Percentiles rank a stretch among this genome's conserved stretches.
Evolutionary conservation across 1,140 invertebrate genomes (phyloP).

Genomic region (Spodoptera frugiperda): DNA sequence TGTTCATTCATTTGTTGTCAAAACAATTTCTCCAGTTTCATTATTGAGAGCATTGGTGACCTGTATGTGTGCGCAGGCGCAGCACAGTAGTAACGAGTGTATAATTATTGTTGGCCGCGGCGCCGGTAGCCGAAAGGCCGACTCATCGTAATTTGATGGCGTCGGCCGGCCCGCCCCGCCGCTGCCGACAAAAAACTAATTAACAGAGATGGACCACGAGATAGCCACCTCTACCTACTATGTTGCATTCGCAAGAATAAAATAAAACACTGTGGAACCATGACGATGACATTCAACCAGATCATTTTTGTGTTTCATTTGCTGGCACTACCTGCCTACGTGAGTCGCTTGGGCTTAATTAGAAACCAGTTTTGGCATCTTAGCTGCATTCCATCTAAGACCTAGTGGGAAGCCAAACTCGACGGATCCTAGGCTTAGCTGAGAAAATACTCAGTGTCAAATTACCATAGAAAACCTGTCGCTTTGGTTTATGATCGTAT

Average conservation of each 20-base stretch:
- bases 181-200: slow-evolving; percentile 82
- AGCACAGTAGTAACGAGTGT: slow-evolving; percentile 85
- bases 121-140: slow-evolving; percentile 83
- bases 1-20: slow-evolving; percentile 60
- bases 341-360: slow-evolving; percentile 21
- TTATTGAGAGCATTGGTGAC: slow-evolving; percentile 60
- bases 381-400: slow-evolving; percentile 25
- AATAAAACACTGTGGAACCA: slow-evolving; percentile 61
- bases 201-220: slow-evolving; percentile 77
- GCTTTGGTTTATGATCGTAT: slow-evolving; percentile 40
- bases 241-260: slow-evolving; percentile 69
- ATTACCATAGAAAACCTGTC: slow-evolving; percentile 44
- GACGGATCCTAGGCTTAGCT: slow-evolving; percentile 23
- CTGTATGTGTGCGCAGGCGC: slow-evolving; percentile 58
- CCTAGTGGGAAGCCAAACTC: slow-evolving; percentile 27
- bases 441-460: slow-evolving; percentile 40
- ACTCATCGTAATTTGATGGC: slow-evolving; percentile 86
- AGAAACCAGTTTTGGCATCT: slow-evolving; percentile 2
- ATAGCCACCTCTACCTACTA: slow-evolving; percentile 64
- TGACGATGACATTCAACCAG: slow-evolving; percentile 47
- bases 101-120: slow-evolving; percentile 79
- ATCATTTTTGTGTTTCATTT: slow-evolving; percentile 44
- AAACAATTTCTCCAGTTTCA: slow-evolving; percentile 71
- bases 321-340: neutral
- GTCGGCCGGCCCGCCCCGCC: slow-evolving; percentile 74